Percentiles rank a stretch among this genome's conserved stretches.
phyloP scores from a whole-genome alignment of 2,888 invertebrate species.

The Nasonia oneida region DNA sequence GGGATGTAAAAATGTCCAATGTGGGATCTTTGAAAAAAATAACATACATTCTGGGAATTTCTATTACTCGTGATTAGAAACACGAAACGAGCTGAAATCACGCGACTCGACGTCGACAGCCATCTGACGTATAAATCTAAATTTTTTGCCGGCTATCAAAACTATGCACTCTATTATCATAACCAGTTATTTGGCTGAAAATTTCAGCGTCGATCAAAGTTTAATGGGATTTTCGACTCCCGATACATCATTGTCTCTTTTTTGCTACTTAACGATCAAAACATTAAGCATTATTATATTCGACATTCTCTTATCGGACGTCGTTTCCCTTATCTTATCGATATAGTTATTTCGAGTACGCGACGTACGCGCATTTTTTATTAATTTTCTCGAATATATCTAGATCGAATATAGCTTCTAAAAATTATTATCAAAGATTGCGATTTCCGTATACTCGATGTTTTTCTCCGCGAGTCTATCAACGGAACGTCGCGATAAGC shows the following conservation, averaged over 20 bases:
- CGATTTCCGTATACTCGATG: neutral
- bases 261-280: neutral
- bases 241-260: too few species aligned
- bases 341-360: neutral
- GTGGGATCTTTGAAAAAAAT: neutral
- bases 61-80: neutral
- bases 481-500: neutral
- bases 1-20: too few species aligned
- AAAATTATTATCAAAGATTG: neutral
- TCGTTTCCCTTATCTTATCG: neutral
- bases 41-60: neutral
- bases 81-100: neutral
- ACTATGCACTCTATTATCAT: neutral
- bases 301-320: neutral
- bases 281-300: neutral
- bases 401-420: neutral
- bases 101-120: neutral
- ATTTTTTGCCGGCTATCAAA: neutral
- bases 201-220: neutral
- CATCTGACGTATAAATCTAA: neutral
- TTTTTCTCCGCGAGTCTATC: neutral
- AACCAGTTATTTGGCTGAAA: neutral
- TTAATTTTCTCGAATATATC: neutral
- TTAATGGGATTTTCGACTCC: too few species aligned
- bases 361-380: neutral